A percentile compares a stretch with the other conserved stretches of the same genome.
phyloP scores from a whole-genome alignment of 2,797 vertebrate genomes.

The Scleropages formosus region DNA sequence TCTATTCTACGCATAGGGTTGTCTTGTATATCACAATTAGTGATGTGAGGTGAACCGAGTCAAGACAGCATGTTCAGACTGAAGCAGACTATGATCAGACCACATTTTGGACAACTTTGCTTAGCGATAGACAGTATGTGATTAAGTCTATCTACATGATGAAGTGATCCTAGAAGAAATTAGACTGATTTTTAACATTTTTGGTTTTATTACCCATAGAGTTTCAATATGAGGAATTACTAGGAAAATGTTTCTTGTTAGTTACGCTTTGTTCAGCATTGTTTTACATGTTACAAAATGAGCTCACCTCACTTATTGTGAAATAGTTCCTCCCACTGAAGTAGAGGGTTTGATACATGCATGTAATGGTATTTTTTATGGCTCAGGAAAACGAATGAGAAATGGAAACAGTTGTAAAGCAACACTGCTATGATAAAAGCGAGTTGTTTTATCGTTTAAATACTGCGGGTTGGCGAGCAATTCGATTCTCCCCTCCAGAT shows the following conservation, averaged over 20 bases:
- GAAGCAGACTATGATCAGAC: no score
- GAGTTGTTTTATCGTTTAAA: constrained; percentile 28
- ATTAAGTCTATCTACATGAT: neutral
- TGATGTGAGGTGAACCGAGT: no score
- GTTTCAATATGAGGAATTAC: neutral
- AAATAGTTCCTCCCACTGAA: constrained; percentile 32
- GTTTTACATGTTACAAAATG: constrained; percentile 46
- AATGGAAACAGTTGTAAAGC: constrained; percentile 40
- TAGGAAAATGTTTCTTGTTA: constrained; percentile 47
- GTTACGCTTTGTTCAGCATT: constrained; percentile 61
- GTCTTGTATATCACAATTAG: no score
- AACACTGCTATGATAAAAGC: constrained; percentile 50
- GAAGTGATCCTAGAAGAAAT: neutral
- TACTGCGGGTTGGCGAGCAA: neutral
- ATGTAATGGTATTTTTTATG: constrained; percentile 44
- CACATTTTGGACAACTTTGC: no score
- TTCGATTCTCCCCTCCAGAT: neutral
- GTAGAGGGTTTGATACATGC: constrained; percentile 3
- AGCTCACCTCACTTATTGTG: constrained; percentile 46
- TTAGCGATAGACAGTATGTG: no score
- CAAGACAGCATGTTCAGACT: no score
- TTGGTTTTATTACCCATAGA: no score
- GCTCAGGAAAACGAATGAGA: neutral
- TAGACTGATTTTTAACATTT: neutral
- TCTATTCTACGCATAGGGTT: no score